These are phyloP conservation scores for Meteorus colon DNA, from an alignment of 2,888 invertebrate species.

Conservation along the genomic window DNA sequence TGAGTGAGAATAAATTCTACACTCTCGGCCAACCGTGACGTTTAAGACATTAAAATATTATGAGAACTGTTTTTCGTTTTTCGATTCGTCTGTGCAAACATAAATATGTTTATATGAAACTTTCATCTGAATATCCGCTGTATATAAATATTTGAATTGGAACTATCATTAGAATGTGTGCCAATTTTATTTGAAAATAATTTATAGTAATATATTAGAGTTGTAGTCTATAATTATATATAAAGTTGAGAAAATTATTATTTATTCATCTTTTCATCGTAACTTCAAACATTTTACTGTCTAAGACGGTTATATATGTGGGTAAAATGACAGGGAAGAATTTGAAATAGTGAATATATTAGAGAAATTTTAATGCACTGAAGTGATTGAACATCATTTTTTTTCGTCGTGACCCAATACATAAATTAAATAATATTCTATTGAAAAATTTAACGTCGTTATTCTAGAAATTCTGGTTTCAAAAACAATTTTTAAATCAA, in stretches of 20 bases:
- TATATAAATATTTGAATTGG: background rate
- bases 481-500: too few species aligned
- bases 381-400: too few species aligned
- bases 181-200: constrained; percentile 12
- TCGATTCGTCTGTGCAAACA: background rate
- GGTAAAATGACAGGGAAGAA: too few species aligned
- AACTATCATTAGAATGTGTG: constrained; percentile 15
- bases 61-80: background rate
- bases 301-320: too few species aligned
- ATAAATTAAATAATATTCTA: too few species aligned
- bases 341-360: too few species aligned
- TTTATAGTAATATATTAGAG: background rate
- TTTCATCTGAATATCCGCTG: background rate
- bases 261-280: constrained; percentile 10
- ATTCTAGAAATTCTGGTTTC: too few species aligned
- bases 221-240: background rate
- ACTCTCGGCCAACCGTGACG: constrained; percentile 32
- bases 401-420: too few species aligned
- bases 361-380: too few species aligned
- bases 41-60: constrained; percentile 19
- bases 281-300: background rate
- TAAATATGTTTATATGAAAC: background rate
- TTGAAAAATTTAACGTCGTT: too few species aligned
- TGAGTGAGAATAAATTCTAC: constrained; percentile 30
- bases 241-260: background rate